Conservation (phyloP, 2,113 vertebrate species). For the Pluvianellus socialis region DNA sequence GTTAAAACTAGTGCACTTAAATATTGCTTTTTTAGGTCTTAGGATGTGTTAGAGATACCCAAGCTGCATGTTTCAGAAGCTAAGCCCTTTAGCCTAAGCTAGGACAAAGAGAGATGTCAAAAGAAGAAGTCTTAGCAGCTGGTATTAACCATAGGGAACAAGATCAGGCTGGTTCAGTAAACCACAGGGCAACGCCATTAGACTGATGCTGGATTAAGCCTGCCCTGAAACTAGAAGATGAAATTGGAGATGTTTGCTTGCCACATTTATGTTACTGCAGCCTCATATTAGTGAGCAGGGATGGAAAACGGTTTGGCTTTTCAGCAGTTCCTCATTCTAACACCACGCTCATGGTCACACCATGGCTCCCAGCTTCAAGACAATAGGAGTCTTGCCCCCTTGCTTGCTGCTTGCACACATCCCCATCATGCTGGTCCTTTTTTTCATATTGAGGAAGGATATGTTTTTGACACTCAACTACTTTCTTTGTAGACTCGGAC, state of each 20-base stretch:
- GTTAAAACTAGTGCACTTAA: not conserved
- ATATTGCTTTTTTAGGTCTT: not conserved
- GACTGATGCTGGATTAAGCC: not conserved
- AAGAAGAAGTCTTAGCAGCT: not conserved
- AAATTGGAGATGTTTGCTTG: not conserved
- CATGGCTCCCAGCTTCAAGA: not conserved
- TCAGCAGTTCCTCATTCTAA: not conserved
- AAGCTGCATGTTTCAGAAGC: not conserved
- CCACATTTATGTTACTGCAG: not conserved
- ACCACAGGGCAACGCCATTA: not conserved
- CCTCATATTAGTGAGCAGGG: not conserved
- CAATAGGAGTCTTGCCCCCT: not conserved
- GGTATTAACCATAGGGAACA: not conserved
- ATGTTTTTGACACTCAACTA: not conserved
- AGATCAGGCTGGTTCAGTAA: not conserved
- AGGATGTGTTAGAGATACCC: not conserved
- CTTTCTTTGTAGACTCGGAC: not conserved
- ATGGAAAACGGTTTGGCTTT: not conserved
- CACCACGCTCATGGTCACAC: not conserved
- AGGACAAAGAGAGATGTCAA: not conserved
- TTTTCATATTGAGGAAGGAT: not conserved
- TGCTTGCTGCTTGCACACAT: not conserved
- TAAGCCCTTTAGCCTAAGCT: not conserved
- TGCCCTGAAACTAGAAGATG: not conserved
- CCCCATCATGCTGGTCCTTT: accelerated